Evolutionary conservation across 2,888 invertebrate species (phyloP).

Genomic region (Drosophila fungiperda): DNA sequence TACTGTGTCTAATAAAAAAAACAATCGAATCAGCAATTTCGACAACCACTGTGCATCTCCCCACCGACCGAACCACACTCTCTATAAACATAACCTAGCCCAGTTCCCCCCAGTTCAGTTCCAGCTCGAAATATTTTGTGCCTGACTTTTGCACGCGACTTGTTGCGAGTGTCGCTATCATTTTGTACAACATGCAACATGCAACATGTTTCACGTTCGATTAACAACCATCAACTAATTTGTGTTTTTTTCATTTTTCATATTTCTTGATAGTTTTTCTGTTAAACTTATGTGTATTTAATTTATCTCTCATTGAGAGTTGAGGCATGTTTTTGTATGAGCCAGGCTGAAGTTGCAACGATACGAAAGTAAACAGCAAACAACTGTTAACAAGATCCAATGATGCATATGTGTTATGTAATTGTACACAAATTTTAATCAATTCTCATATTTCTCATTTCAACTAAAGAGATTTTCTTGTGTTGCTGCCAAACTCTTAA

Average conservation of each 20-base stretch:
- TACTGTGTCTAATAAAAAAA: constrained; percentile 39
- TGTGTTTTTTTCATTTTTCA: constrained; percentile 5
- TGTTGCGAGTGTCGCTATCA: constrained; percentile 34
- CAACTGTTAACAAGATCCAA: constrained; percentile 6
- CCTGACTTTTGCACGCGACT: constrained; percentile 53
- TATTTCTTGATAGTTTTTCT: constrained; percentile 18
- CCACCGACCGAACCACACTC: neutral
- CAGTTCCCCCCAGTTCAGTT: constrained; percentile 1
- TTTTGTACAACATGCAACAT: constrained; percentile 30
- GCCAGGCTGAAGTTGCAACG: constrained; percentile 3
- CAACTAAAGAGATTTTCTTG: constrained; percentile 12
- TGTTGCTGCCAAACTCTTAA: constrained; percentile 20
- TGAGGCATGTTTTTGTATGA: constrained; percentile 33
- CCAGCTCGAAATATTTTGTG: constrained; percentile 42
- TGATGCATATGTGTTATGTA: constrained; percentile 12
- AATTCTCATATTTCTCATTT: constrained; percentile 20
- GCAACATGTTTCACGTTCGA: constrained; percentile 39
- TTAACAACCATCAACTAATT: constrained; percentile 48
- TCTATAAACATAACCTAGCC: neutral
- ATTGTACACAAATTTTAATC: constrained; percentile 7
- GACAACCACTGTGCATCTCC: constrained; percentile 5
- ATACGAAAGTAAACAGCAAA: constrained; percentile 6
- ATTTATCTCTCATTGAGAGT: constrained; percentile 9
- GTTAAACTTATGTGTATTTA: constrained; percentile 23
- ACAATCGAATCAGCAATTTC: constrained; percentile 26